Base-by-base conservation (phyloP, 1,140 invertebrate species). In the Drosophila paulistorum region DNA sequence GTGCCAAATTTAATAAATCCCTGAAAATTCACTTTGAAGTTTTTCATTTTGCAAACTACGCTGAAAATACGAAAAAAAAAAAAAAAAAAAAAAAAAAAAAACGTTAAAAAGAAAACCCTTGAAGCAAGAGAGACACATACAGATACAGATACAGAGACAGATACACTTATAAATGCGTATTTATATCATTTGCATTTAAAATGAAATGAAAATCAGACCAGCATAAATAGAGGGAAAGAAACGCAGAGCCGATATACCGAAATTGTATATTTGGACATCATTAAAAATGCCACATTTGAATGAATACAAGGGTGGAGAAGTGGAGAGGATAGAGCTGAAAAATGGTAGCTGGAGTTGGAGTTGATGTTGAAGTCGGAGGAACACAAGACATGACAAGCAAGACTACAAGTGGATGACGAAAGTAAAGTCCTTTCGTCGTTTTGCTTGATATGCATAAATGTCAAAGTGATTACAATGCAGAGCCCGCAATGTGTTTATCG, bases 401-500 rank as follows among this genome's bases (percentile, higher is more conserved):
- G 79, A 68, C 65, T 58, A 30, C 60, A 41, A 30, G 58, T 26
- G 23, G 57, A 48, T 72, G 67, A 59, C 74, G 71, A 62, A 57
- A 42, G 9, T 58, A 67, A 64, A 74, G 69, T 75, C 76, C 54
- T 26, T 69, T 68, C 67, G 72, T 65, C 65, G 66, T 85, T 80
- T 82, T 81, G 77, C 81, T 85, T 76, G 84, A 81, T 90, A 90
- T 90, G 87, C 87, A 82, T 87, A 90, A 90, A 90, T 83, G 86
- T 83, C 86, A 90, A 90, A 90, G 87, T 90, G 86, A 90, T 90
- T 90, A 90, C 87, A 90, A 90, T 86, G 84, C 74, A 81, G 78
- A 69, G 67, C 69, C 67, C 68, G 62, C 76, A 81, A 81, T 83
- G 86, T 90, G 87, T 90, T 90, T 86, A 90, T 90, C 87, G 87